Base-by-base conservation (phyloP, 2,888 invertebrate genomes). In the Acleris holmiana region DNA sequence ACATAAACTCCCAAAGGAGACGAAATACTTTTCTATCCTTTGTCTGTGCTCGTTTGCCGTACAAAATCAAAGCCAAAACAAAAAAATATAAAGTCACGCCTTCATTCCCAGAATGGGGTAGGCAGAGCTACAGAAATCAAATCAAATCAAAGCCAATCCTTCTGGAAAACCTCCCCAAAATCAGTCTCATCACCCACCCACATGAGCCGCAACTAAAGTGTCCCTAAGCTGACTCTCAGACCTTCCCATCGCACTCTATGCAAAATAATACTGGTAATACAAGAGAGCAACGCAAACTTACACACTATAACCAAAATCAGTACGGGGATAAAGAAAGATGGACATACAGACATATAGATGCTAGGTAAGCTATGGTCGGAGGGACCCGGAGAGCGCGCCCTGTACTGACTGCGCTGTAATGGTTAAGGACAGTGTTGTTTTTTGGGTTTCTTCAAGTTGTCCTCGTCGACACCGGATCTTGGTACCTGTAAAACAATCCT, bases 361-460 rank as follows among this genome's bases (percentile, higher is more conserved):
- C 69, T 59, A 13, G 76, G 79, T 88, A 89, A 88, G 89, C 21
- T 58, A 40, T 23, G 51, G 63, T 47, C 51, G 18, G 10, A 1
- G 2, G 17, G 63, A 40, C 47, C 25, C 67, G 60, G 71, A 68
- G 79, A 87, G 83, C 80, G 84, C 84, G 83, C 85, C 84, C 88
- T 79, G 89, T 90, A 91, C 91, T 90, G 91, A 91, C 74, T 76
- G 77, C 77, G 75, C 70, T 84, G 77, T 89, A 89, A 89, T 86
- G 89, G 95, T 95, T 95, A 95, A 94, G 95, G 95, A 93, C 94
- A 94, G 84, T 95, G 95, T 84, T 94, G 95, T 89, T 95, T 95
- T 88, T 95, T 96, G 77, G 95, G 95, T 86, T 96, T 96, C 93
- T 95, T 95, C 85, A 95, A 94, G 80, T 97, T 96, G 82, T 97